phyloP scores from a whole-genome alignment of 2,888 invertebrate genomes.

The Oligia strigilis region DNA sequence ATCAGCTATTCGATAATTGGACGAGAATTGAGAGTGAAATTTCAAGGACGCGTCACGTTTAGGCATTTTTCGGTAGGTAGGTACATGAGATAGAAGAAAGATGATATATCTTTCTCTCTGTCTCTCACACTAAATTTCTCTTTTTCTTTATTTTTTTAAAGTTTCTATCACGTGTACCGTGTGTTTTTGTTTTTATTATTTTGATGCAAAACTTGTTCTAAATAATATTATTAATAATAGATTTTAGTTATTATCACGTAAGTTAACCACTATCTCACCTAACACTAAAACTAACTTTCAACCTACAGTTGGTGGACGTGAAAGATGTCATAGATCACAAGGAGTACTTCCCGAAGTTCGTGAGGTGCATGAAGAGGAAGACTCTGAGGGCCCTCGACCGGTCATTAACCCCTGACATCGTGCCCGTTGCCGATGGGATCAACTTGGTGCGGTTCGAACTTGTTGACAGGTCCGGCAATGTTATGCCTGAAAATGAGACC shows the following conservation, averaged over 20 bases:
- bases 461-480: conserved; percentile 83
- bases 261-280: background rate
- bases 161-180: background rate
- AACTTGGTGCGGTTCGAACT: conserved; percentile 91
- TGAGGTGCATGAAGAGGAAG: conserved; percentile 89
- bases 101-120: too few species aligned
- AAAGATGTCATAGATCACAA: conserved; percentile 86
- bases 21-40: background rate
- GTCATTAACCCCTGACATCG: conserved; percentile 90
- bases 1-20: background rate
- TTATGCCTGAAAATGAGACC: conserved; percentile 83
- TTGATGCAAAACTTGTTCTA: background rate
- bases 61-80: background rate
- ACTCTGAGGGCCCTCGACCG: conserved; percentile 91
- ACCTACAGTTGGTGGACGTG: conserved; percentile 81
- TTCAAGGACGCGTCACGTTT: background rate
- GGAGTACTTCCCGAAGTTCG: conserved; percentile 87
- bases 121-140: background rate
- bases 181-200: background rate
- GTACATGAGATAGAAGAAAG: background rate
- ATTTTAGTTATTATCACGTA: background rate
- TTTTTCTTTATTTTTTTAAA: background rate
- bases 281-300: background rate
- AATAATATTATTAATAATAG: background rate
- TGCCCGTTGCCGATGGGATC: conserved; percentile 92